phyloP scores from a whole-genome alignment of 2,113 vertebrate genomes.

The Seriola rivoliana region DNA sequence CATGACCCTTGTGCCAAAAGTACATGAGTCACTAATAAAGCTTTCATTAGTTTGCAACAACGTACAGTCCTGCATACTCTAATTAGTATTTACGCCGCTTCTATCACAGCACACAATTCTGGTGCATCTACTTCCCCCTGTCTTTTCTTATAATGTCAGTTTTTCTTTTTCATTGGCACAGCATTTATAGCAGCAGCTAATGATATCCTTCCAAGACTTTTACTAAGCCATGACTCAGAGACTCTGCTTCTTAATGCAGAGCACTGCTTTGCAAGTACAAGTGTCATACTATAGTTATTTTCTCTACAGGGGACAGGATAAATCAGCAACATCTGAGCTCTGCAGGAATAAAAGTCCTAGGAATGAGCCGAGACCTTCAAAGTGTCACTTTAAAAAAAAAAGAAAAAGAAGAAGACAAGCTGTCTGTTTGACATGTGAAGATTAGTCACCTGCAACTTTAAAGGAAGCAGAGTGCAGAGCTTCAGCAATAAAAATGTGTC shows the following conservation, averaged over 20 bases:
- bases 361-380: constrained; percentile 62
- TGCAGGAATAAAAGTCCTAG: constrained; percentile 46
- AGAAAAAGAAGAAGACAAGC: constrained; percentile 41
- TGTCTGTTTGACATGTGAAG: constrained; percentile 62
- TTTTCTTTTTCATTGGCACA: constrained; percentile 28
- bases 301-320: constrained; percentile 63
- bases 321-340: constrained; percentile 68
- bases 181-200: constrained; percentile 50
- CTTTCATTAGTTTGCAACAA: background rate
- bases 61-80: background rate
- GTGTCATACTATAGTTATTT: constrained; percentile 55
- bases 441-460: constrained; percentile 68
- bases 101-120: background rate
- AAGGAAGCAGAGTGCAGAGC: constrained; percentile 39
- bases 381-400: constrained; percentile 52
- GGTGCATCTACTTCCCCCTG: background rate
- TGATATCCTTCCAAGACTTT: constrained; percentile 63
- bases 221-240: constrained; percentile 59
- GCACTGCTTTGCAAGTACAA: constrained; percentile 57
- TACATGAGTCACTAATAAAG: background rate
- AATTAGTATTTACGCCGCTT: constrained; percentile 8
- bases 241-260: constrained; percentile 43
- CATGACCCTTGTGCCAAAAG: background rate
- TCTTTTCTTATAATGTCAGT: constrained; percentile 19
- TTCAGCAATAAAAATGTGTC: constrained; percentile 50